Percentiles rank a stretch among this genome's conserved stretches.
phyloP scores from a whole-genome alignment of 2,113 vertebrate genomes.

The Aptenodytes forsteri region DNA sequence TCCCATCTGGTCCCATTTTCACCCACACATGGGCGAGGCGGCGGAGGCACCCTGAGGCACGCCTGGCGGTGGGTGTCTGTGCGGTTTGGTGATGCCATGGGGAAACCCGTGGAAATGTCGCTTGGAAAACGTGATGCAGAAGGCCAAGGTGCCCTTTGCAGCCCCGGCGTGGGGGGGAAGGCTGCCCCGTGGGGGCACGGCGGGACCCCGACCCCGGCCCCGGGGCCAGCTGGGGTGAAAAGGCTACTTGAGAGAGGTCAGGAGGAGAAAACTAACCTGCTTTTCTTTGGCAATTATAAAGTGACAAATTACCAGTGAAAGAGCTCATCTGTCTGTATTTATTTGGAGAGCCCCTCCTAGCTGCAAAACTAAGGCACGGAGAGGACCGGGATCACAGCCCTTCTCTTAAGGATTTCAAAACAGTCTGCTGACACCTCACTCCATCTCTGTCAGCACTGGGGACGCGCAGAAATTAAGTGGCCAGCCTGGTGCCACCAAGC shows the following conservation, averaged over 20 bases:
- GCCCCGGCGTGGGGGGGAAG: accelerated
- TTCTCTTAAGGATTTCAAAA: constrained; percentile 3
- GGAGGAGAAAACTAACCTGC: constrained; percentile 35
- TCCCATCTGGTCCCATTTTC: background rate
- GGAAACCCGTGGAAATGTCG: background rate
- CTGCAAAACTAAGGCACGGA: background rate
- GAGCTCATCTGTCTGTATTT: constrained; percentile 33
- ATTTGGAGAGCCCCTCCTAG: constrained; percentile 2
- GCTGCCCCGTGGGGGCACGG: background rate
- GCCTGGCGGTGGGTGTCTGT: background rate
- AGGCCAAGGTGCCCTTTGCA: background rate
- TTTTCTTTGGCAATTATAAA: constrained; percentile 41
- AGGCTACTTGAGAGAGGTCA: constrained; percentile 23
- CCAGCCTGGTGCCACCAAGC: background rate
- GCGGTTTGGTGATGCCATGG: accelerated
- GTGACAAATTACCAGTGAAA: constrained; percentile 39
- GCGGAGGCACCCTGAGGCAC: background rate
- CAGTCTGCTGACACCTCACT: background rate
- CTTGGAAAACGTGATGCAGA: background rate
- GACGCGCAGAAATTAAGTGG: background rate
- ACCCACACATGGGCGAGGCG: accelerated
- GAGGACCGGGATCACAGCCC: background rate
- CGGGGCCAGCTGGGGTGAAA: constrained; percentile 9
- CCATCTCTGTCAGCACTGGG: constrained; percentile 11
- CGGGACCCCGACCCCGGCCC: background rate